Evolutionary conservation across 1,140 invertebrate genomes (phyloP).

Genomic region (Ostrea edulis): DNA sequence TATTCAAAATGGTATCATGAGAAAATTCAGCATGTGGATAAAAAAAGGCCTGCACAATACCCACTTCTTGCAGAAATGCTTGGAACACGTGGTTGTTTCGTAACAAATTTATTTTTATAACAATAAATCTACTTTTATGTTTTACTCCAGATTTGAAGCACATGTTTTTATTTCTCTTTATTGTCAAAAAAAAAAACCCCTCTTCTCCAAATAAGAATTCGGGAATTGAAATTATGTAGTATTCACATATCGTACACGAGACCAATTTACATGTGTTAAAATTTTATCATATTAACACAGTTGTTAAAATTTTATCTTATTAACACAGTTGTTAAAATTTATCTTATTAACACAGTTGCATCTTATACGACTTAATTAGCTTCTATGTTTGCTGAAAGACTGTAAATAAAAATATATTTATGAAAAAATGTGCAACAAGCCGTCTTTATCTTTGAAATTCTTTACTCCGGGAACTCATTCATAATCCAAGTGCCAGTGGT

Average conservation of each 20-base stretch:
- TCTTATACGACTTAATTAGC: too few species aligned
- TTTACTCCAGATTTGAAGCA: neutral
- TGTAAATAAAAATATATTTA: neutral
- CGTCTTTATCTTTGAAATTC: neutral
- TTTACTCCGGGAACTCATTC: neutral
- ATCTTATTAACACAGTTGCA: too few species aligned
- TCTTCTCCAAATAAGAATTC: neutral
- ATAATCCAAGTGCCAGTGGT: neutral
- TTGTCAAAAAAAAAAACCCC: too few species aligned
- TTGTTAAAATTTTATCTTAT: too few species aligned
- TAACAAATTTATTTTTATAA: slow-evolving; percentile 12
- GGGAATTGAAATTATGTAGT: neutral
- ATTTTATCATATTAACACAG: too few species aligned
- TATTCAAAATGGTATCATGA: neutral
- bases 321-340: too few species aligned
- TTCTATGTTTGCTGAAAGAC: neutral
- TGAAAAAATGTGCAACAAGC: neutral
- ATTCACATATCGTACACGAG: too few species aligned
- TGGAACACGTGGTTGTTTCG: neutral
- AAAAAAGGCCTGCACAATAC: neutral
- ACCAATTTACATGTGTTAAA: too few species aligned
- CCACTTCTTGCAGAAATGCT: neutral
- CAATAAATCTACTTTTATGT: slow-evolving; percentile 29
- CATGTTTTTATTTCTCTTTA: neutral
- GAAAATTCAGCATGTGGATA: neutral